Conservation (phyloP, 2,113 vertebrate species). For the Rafetus swinhoei region DNA sequence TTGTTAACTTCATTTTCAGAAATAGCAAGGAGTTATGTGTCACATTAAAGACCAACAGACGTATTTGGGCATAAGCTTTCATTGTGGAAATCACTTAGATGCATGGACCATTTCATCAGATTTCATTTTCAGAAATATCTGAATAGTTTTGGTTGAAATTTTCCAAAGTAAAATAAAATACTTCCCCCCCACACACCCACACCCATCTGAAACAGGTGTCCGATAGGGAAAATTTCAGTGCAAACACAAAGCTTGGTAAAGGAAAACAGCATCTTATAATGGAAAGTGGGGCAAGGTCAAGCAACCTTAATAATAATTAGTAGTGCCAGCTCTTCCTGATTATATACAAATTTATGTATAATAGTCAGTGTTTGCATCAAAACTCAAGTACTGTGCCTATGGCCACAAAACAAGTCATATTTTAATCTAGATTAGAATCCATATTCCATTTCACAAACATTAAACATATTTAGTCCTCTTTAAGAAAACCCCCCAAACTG, state of each 20-base stretch:
- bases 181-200: too few species aligned
- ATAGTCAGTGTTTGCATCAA: not conserved
- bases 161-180: not conserved
- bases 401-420: not conserved
- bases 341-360: accelerated
- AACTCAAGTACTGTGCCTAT: not conserved
- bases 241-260: not conserved
- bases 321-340: not conserved
- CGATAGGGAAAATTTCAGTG: accelerated
- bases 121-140: not conserved
- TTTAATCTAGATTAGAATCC: accelerated
- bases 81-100: too few species aligned
- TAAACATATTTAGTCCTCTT: accelerated
- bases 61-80: too few species aligned
- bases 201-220: not conserved
- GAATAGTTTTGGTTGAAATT: not conserved
- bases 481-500: not conserved
- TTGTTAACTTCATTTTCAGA: not conserved
- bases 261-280: not conserved
- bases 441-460: not conserved
- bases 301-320: not conserved
- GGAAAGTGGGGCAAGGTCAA: not conserved
- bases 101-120: too few species aligned
- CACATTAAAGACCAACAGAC: too few species aligned
- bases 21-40: too few species aligned